Evolutionary conservation across 2,888 invertebrate species (phyloP).

Genomic region (Dasypolia templi): DNA sequence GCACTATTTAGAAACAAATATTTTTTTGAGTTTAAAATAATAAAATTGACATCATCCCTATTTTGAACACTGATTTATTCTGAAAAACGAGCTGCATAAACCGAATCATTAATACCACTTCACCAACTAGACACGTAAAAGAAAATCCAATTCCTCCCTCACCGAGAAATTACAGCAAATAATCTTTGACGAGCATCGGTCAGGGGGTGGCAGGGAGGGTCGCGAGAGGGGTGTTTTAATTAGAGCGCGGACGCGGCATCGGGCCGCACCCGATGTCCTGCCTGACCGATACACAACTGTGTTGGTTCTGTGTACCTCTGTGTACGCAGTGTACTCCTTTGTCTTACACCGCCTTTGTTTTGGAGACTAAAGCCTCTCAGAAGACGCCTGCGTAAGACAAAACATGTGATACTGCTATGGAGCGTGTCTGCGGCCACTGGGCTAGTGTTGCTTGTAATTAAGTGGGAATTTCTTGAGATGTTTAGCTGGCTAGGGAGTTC

Average conservation of each 20-base stretch:
- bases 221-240: constrained; percentile 84
- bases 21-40: no score
- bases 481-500: constrained; percentile 16
- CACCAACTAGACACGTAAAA: constrained; percentile 55
- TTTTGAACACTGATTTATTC: constrained; percentile 23
- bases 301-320: constrained; percentile 67
- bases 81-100: constrained; percentile 54
- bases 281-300: constrained; percentile 71
- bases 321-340: constrained; percentile 64
- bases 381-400: constrained; percentile 47
- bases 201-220: constrained; percentile 66
- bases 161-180: constrained; percentile 67
- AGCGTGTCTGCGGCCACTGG: constrained; percentile 36
- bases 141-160: constrained; percentile 57
- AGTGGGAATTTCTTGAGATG: constrained; percentile 41
- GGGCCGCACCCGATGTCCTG: constrained; percentile 72
- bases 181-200: constrained; percentile 74
- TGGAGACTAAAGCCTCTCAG: constrained; percentile 63
- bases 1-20: no score
- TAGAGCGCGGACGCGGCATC: constrained; percentile 86
- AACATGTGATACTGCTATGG: constrained; percentile 55
- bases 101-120: constrained; percentile 52
- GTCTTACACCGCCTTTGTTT: constrained; percentile 68
- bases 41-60: no score
- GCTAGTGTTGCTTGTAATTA: constrained; percentile 54